phyloP scores from a whole-genome alignment of 2,797 vertebrate genomes.

The Thamnophis elegans region DNA sequence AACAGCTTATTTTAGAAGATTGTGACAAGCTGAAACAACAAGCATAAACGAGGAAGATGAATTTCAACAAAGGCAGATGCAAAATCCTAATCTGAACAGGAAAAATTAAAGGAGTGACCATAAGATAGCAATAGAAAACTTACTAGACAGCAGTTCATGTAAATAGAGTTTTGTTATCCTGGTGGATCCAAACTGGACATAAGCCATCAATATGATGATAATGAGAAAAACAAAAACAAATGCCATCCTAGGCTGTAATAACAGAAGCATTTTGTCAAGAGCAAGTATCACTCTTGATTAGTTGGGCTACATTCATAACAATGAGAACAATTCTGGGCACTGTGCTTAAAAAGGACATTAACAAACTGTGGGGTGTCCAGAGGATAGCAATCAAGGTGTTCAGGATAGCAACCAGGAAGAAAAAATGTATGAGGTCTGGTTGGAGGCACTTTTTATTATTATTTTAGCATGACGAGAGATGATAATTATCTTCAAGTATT shows the following conservation, averaged over 20 bases:
- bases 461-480: background rate
- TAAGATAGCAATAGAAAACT: background rate
- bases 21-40: background rate
- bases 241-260: background rate
- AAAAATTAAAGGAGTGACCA: background rate
- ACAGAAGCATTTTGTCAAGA: background rate
- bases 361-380: background rate
- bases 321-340: background rate
- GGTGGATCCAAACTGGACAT: background rate
- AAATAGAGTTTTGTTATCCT: background rate
- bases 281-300: background rate
- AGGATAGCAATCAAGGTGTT: background rate
- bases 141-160: background rate
- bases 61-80: background rate
- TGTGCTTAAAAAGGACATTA: background rate
- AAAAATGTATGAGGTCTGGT: background rate
- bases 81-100: background rate
- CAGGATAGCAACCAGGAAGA: background rate
- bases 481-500: background rate
- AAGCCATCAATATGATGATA: background rate
- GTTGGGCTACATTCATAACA: background rate
- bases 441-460: background rate
- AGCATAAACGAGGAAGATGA: background rate
- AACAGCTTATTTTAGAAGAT: background rate
- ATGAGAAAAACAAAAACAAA: background rate